Conservation (phyloP, 1,140 invertebrate species). For the Wasmannia auropunctata region DNA sequence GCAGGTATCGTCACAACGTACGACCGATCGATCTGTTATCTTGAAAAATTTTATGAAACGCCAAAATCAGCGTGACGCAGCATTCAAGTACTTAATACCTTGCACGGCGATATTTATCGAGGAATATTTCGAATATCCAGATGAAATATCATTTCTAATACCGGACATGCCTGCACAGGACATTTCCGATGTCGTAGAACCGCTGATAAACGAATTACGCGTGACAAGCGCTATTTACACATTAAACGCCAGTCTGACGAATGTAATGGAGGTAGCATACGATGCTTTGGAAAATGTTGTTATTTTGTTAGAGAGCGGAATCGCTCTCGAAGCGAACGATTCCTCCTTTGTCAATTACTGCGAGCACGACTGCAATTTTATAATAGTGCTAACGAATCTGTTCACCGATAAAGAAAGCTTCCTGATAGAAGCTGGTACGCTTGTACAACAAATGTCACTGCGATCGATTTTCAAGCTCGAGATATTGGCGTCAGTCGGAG, state of each 20-base stretch:
- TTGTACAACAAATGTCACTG: constrained; percentile 69
- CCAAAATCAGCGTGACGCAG: neutral
- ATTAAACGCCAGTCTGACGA: constrained; percentile 8
- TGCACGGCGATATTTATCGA: constrained; percentile 64
- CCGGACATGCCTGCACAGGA: neutral
- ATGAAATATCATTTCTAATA: neutral
- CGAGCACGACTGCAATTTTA: constrained; percentile 68
- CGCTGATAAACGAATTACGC: constrained; percentile 37
- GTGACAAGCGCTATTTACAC: constrained; percentile 44
- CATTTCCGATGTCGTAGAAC: neutral
- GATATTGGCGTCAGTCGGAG: constrained; percentile 67
- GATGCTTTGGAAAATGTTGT: constrained; percentile 54
- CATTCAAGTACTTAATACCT: neutral
- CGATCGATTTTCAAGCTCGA: constrained; percentile 63
- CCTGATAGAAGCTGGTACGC: constrained; percentile 29
- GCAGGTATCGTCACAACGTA: neutral
- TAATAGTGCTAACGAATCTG: constrained; percentile 54
- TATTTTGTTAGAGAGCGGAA: constrained; percentile 66
- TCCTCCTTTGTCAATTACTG: constrained; percentile 66
- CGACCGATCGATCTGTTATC: constrained; percentile 18
- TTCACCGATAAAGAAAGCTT: constrained; percentile 70
- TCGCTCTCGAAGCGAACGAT: constrained; percentile 33
- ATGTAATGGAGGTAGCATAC: neutral
- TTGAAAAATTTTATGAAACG: neutral
- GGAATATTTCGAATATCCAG: neutral